phyloP scores from a whole-genome alignment of 2,113 vertebrate species.

The Toxotes jaculatrix region DNA sequence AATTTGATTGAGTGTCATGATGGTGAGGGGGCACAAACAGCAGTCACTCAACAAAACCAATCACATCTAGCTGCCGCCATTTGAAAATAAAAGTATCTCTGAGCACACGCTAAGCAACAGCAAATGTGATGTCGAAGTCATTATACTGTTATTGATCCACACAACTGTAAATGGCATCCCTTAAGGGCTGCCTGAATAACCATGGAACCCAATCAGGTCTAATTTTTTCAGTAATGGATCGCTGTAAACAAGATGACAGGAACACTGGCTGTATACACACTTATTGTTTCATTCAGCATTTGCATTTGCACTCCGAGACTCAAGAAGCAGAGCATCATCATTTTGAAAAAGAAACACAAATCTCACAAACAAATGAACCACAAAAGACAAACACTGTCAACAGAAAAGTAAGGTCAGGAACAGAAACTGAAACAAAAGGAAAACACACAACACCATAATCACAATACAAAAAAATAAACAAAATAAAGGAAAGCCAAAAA shows the following conservation, averaged over 20 bases:
- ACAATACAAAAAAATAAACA: conserved; percentile 73
- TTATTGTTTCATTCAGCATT: conserved; percentile 74
- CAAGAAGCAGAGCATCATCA: conserved; percentile 79
- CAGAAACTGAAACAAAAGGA: conserved; percentile 72
- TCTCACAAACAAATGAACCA: conserved; percentile 80
- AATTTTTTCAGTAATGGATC: conserved; percentile 62
- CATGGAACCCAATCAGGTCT: conserved; percentile 73
- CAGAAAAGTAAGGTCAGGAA: conserved; percentile 73
- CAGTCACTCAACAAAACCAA: conserved; percentile 65
- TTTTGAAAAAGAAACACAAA: conserved; percentile 68
- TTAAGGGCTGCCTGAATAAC: conserved; percentile 72
- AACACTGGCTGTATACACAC: conserved; percentile 84
- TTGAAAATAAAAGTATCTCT: conserved; percentile 57
- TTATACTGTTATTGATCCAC: conserved; percentile 79
- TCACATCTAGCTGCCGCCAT: conserved; percentile 47
- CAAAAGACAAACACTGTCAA: conserved; percentile 78
- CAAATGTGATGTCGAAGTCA: conserved; percentile 66
- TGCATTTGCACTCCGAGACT: conserved; percentile 75
- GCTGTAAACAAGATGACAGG: conserved; percentile 78
- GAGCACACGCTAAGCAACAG: conserved; percentile 55
- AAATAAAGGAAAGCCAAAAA: conserved; percentile 76
- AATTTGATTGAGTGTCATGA: conserved; percentile 71
- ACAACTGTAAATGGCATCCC: conserved; percentile 66
- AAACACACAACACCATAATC: conserved; percentile 73
- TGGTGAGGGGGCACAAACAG: conserved; percentile 64